Percentiles rank a stretch among this genome's conserved stretches.
Conservation (phyloP, 2,888 invertebrate genomes). For the Tachina fera region DNA sequence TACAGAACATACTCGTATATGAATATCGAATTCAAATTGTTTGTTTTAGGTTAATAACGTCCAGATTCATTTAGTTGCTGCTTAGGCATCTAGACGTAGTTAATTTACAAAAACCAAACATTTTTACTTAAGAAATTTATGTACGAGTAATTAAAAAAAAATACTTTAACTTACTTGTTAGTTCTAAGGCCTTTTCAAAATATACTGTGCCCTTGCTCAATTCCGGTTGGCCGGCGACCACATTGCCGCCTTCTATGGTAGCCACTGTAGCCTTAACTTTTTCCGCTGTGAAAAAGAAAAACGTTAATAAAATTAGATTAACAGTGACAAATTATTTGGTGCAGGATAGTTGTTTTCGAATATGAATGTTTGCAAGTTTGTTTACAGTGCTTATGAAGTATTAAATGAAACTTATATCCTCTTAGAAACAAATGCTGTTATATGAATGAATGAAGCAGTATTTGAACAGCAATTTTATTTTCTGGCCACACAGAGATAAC, state of each 20-base stretch:
- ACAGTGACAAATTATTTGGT: neutral
- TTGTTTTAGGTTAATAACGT: too few relatives aligned
- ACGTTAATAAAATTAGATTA: neutral
- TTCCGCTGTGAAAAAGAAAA: constrained; percentile 62
- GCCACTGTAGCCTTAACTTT: constrained; percentile 70
- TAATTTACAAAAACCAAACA: too few relatives aligned
- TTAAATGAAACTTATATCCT: neutral
- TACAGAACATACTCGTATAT: too few relatives aligned
- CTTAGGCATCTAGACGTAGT: too few relatives aligned
- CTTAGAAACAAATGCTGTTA: constrained; percentile 20
- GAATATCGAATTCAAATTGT: too few relatives aligned
- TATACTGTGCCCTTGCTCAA: constrained; percentile 74
- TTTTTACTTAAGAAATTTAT: neutral
- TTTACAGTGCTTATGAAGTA: neutral
- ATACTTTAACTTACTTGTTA: constrained; percentile 73
- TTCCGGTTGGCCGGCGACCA: constrained; percentile 72
- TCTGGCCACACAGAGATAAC: constrained; percentile 44
- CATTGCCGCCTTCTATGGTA: constrained; percentile 74
- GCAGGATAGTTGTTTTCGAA: neutral
- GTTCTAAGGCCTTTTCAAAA: constrained; percentile 74
- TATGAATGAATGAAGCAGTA: constrained; percentile 40
- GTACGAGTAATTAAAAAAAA: neutral
- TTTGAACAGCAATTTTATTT: neutral
- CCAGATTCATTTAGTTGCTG: too few relatives aligned
- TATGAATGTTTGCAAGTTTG: constrained; percentile 34